Evolutionary conservation across 1,140 invertebrate species (phyloP).

Genomic region (Drosophila watanabei): DNA sequence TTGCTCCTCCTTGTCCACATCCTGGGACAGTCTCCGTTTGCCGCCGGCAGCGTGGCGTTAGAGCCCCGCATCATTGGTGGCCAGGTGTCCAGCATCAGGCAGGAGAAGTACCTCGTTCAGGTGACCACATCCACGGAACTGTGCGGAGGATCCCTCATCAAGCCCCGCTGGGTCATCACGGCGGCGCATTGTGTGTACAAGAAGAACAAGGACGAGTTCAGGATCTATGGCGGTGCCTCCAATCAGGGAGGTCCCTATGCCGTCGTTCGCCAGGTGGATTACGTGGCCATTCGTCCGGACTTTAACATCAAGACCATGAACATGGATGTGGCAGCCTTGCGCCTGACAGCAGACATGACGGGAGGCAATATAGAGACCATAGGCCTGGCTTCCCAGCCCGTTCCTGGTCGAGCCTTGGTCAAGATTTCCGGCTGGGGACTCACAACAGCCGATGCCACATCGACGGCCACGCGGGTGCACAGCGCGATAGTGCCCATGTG

Average conservation of each 20-base stretch:
- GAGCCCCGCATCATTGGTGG: constrained; percentile 71
- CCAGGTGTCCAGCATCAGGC: constrained; percentile 39
- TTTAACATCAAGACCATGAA: constrained; percentile 56
- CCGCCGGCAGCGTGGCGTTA: constrained; percentile 7
- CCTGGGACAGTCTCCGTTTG: neutral
- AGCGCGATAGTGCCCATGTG: constrained; percentile 59
- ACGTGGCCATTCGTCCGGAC: constrained; percentile 29
- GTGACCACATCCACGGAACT: constrained; percentile 43
- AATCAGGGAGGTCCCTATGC: constrained; percentile 46
- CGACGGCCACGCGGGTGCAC: constrained; percentile 48
- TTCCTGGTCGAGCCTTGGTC: constrained; percentile 38
- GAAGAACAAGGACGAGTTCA: constrained; percentile 17
- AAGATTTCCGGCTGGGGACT: constrained; percentile 65
- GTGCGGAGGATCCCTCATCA: constrained; percentile 64
- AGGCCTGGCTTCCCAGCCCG: constrained; percentile 30
- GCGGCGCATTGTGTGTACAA: constrained; percentile 65
- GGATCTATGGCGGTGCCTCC: constrained; percentile 61
- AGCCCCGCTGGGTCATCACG: constrained; percentile 59
- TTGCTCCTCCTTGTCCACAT: constrained; percentile 28
- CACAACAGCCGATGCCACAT: constrained; percentile 5
- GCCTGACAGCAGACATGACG: constrained; percentile 35
- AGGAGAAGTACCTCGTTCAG: constrained; percentile 64
- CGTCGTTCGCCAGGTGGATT: constrained; percentile 30
- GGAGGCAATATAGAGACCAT: constrained; percentile 59
- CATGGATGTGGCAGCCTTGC: constrained; percentile 64